Evolutionary conservation across 2,888 invertebrate species (phyloP), one percentile per base, ranked within the genome.

Genomic region (Peribatodes rhomboidaria): DNA sequence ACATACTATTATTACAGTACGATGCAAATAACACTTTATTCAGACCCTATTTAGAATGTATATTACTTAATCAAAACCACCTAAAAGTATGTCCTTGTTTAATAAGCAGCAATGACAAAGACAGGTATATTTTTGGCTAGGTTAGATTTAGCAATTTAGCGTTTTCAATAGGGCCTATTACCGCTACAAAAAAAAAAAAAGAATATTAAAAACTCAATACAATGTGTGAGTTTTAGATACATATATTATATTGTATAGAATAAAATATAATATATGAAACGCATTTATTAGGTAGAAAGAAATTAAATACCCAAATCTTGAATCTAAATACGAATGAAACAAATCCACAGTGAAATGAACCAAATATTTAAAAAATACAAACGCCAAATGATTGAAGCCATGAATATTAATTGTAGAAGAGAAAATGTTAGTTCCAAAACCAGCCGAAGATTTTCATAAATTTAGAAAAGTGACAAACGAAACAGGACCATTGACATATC

Each of bases 341-440:
- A 8, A n/a, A 13, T 10, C 7, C 4, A 16, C 2, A 33, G 9
- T n/a, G 50, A 11, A 35, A 37, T 35, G 10, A 49, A 44, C 44
- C 20, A 20, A 46, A 27, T 22, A 22, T n/a, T 18, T 18, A 46
- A 22, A 46, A n/a, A 13, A 18, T 13, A 46, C 20, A 42, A 20
- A 6, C 8, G 1, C 11, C 11, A 20, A 42, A 11, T 1, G 11
- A 22, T 27, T 27, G 22, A 20, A 27, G 6, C 27, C 13, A 37
- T 18, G 3, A 35, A 18, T 37, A 8, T 49, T 18, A 56, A 56
- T 35, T n/a, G 27, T 14, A 27, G 0, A 35, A 33, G 11, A 4
- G 18, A 33, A 33, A 46, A 41, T 58, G 44, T 57, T 47, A 50
- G 37, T 50, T 11, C 16, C 49, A 33, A 49, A 49, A 33, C 49